Evolutionary conservation across 92 coral and sea anemone species (phyloP).

Genomic region (Parazoanthus atlanticus): DNA sequence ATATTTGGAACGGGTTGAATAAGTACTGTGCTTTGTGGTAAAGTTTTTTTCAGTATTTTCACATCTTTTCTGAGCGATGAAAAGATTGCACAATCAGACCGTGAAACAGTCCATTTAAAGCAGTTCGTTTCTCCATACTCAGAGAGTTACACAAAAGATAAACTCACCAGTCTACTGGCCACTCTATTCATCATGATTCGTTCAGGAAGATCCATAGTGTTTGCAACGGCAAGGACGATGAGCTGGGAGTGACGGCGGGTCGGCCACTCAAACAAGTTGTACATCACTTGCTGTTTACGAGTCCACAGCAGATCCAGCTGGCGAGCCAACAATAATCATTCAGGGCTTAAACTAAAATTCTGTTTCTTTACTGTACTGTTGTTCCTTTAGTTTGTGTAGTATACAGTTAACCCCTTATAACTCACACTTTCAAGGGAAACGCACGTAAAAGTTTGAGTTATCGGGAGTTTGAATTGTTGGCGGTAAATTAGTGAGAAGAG

Average conservation of each 20-base stretch:
- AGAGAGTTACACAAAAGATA: not conserved
- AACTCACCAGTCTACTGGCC: conserved; percentile 91
- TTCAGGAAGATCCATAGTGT: conserved; percentile 98
- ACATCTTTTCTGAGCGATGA: too few species aligned
- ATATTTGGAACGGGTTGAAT: too few species aligned
- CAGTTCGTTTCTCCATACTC: not conserved
- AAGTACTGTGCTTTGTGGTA: too few species aligned
- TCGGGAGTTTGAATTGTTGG: too few species aligned
- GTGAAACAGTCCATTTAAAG: not conserved
- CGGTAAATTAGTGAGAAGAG: too few species aligned
- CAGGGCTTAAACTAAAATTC: not conserved
- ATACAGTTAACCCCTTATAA: too few species aligned
- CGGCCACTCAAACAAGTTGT: conserved; percentile 98
- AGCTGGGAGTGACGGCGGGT: conserved; percentile 86
- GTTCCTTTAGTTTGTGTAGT: not conserved
- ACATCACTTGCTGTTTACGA: conserved; percentile 96
- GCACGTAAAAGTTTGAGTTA: too few species aligned
- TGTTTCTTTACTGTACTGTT: not conserved
- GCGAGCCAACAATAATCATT: not conserved
- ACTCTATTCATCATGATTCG: conserved; percentile 98
- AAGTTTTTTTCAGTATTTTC: too few species aligned
- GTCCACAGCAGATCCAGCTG: conserved; percentile 98
- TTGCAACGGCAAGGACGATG: conserved; percentile 91
- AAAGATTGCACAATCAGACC: not conserved
- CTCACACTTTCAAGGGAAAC: too few species aligned